A percentile compares a stretch with the other conserved stretches of the same genome.
Conservation (phyloP, 2,888 invertebrate genomes). For the Pecten maximus region DNA sequence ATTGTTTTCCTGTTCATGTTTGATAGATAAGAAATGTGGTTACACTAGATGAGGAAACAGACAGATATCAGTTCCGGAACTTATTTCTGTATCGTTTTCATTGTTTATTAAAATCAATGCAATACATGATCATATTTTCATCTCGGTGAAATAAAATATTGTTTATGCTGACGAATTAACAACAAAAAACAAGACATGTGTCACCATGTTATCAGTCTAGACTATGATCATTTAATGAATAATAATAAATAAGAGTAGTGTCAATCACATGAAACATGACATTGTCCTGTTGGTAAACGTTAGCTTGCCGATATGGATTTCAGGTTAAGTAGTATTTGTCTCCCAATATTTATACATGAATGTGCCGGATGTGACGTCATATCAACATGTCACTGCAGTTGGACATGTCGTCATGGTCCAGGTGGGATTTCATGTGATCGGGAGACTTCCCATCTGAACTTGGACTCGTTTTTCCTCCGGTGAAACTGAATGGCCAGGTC, state of each 20-base stretch:
- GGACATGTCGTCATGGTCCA: constrained; percentile 11
- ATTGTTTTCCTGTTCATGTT: no score
- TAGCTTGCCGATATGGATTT: not conserved
- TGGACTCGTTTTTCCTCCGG: constrained; percentile 48
- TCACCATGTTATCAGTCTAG: not conserved
- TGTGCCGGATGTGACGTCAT: not conserved
- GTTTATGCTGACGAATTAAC: not conserved
- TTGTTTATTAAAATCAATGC: no score
- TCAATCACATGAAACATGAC: not conserved
- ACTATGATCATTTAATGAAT: constrained; percentile 16
- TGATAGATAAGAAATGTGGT: no score
- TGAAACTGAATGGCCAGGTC: constrained; percentile 56
- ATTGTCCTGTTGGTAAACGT: not conserved
- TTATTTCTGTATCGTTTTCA: no score
- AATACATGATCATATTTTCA: no score
- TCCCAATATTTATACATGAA: not conserved
- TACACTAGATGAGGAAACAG: no score
- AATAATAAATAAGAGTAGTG: not conserved
- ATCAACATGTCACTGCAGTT: constrained; percentile 22
- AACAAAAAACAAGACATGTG: not conserved
- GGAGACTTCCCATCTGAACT: constrained; percentile 55
- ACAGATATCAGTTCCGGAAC: no score
- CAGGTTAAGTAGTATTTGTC: not conserved
- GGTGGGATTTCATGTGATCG: constrained; percentile 46
- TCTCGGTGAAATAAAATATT: no score